phyloP scores from a whole-genome alignment of 2,888 invertebrate genomes.

The Aspidiotus destructor region DNA sequence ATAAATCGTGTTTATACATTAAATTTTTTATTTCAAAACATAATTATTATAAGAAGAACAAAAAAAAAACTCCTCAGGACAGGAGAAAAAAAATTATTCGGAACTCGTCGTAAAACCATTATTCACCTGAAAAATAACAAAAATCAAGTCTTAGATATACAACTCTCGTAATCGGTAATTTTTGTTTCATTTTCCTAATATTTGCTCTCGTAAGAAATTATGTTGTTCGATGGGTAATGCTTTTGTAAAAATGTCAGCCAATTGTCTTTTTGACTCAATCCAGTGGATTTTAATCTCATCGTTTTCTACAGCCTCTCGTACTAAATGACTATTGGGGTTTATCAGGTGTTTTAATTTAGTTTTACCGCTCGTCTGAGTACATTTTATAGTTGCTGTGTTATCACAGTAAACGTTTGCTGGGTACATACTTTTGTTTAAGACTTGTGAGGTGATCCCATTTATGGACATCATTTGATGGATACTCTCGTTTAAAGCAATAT shows the following conservation, averaged over 20 bases:
- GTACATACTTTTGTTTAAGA: not conserved
- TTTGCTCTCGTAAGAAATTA: not conserved
- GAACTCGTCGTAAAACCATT: no score
- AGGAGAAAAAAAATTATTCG: no score
- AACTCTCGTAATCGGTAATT: no score
- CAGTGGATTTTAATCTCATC: not conserved
- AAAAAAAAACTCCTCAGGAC: no score
- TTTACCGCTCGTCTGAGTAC: not conserved
- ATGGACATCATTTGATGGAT: not conserved
- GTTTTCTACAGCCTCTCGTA: not conserved
- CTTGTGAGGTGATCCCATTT: not conserved
- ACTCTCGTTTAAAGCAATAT: not conserved
- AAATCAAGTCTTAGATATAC: no score
- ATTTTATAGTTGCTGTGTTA: not conserved
- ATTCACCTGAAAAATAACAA: no score
- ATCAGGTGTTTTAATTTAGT: not conserved
- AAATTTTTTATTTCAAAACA: no score
- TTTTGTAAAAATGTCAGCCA: constrained; percentile 11
- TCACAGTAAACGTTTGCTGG: not conserved
- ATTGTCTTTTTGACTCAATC: constrained; percentile 1
- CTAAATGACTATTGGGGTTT: not conserved
- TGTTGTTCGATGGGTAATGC: not conserved
- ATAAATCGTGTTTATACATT: no score
- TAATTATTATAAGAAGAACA: no score
- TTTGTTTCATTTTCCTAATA: not conserved